A percentile compares a stretch with the other conserved stretches of the same genome.
These are phyloP conservation scores for Epirrita christyi DNA, from an alignment of 2,888 invertebrate species.

Conservation along the genomic window DNA sequence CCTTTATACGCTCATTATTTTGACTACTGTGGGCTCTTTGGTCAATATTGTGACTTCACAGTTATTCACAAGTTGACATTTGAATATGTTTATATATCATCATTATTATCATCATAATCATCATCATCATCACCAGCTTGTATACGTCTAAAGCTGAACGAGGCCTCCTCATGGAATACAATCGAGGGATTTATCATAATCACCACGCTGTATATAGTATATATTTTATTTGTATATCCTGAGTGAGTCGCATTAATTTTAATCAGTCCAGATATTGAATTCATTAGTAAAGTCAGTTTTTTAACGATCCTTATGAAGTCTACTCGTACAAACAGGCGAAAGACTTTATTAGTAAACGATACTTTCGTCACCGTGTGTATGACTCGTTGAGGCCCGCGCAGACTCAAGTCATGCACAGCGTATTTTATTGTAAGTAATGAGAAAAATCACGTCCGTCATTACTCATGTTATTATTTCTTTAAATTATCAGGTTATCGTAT, in stretches of 20 bases:
- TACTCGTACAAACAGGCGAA: neutral
- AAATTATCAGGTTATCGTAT: constrained; percentile 5
- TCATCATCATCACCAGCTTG: no score
- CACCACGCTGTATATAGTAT: neutral
- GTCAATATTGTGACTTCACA: neutral
- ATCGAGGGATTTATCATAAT: no score
- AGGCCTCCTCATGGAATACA: no score
- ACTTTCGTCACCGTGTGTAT: no score
- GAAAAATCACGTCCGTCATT: constrained; percentile 9
- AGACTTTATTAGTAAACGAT: neutral
- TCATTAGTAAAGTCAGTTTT: neutral
- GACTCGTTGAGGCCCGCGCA: no score
- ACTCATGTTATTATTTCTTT: constrained; percentile 9
- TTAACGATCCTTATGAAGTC: neutral
- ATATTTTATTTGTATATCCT: neutral
- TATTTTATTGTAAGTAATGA: no score
- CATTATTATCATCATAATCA: no score
- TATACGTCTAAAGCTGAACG: no score
- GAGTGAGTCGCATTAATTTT: neutral
- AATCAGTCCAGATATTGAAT: neutral
- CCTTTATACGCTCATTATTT: constrained; percentile 27
- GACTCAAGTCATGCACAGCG: no score
- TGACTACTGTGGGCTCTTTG: constrained; percentile 1
- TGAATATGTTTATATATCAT: no score
- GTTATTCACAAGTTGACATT: neutral